Evolutionary conservation across 2,888 invertebrate genomes (phyloP), one percentile per base, ranked within the genome.

Genomic region (Cheilosia vernalis): DNA sequence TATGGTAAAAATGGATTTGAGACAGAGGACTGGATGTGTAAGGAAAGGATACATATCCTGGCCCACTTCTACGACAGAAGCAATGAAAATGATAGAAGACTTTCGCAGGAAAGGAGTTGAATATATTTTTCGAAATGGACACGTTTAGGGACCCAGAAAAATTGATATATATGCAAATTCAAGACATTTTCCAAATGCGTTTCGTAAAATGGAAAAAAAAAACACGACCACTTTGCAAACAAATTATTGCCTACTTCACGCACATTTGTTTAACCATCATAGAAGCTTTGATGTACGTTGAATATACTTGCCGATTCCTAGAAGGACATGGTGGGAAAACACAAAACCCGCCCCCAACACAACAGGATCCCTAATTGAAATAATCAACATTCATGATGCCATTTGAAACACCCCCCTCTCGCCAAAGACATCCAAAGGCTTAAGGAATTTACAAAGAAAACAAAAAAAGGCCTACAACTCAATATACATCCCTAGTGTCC

Each of bases 301-400:
- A 56, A 47, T 21, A 27, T 15, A 51, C 24, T 51, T 51, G 13
- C n/a, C 42, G n/a, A 17, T 42, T 30, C 42, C 10, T 7, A 40
- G 21, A n/a, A 40, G 40, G 53, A 53, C 24, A 51, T 24, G 51
- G 7, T 21, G 37, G 6, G 17, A n/a, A 15, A 51, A 40, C 24
- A 6, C 15, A 51, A 24, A 51, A 21, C 30, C 17, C 24, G 13
- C 21, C n/a, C 44, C 33, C 13, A 24, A 21, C 19, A 6, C 37
- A 49, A 63, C 30, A 49, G 13, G 44, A 55, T 17, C 21, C 33
- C 58, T 70, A 70, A 70, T 70, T 70, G 70, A 70, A 70, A 70
- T 24, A 49, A 70, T 70, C 70, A 70, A 58, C 70, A 70, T 70
- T 70, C 58, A 58, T 17, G 33, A 60, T 60, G 47, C 37, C 47